Base-by-base conservation (phyloP, 2,797 vertebrate genomes). In the Otolemur crassicaudatus region DNA sequence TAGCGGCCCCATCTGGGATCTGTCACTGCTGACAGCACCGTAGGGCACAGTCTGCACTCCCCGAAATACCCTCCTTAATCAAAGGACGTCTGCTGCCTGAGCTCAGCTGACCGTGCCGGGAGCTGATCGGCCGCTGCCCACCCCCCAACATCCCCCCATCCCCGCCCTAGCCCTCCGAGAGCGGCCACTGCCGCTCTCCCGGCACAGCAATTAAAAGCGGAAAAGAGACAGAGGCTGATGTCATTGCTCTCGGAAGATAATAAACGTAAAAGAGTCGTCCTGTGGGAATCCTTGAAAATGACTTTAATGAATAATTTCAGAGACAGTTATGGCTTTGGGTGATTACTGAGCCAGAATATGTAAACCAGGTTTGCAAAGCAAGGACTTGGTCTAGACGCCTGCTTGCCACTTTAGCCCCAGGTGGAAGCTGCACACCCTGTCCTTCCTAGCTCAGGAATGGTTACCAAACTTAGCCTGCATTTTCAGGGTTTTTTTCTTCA, bases 21-120 rank as follows among this genome's bases (percentile, higher is more conserved):
- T 99, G 99, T 99, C 99, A 99, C 98, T 82, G 98, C 98, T 99
- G 99, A 99, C 99, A 99, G 99, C 99, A 98, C 98, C 98, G 98
- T 98, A 97, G 99, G 99, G 99, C 99, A 99, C 98, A 98, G 97
- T 98, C 98, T 98, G 98, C 98, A 98, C 97, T 98, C 98, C 98
- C 98, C 97, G 96, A 98, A 98, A 98, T 98, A 98, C 98, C 98
- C 98, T 98, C 95, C 97, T 98, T 97, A 92, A 98, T 98, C 98
- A 97, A 97, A 97, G 97, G 98, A 97, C 96, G 97, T 97, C 98
- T 97, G 97, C 70, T 1, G 86, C 92, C 94, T 73, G n/a, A 61
- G 72, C 90, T 95, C 96, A 77, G 96, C 97, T 98, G 94, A 95
- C 97, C 75, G n/a, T 63, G 60, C 49, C 2, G 29, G 87, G 76